phyloP scores from a whole-genome alignment of 2,888 invertebrate species.

The Trichopoda pennipes region DNA sequence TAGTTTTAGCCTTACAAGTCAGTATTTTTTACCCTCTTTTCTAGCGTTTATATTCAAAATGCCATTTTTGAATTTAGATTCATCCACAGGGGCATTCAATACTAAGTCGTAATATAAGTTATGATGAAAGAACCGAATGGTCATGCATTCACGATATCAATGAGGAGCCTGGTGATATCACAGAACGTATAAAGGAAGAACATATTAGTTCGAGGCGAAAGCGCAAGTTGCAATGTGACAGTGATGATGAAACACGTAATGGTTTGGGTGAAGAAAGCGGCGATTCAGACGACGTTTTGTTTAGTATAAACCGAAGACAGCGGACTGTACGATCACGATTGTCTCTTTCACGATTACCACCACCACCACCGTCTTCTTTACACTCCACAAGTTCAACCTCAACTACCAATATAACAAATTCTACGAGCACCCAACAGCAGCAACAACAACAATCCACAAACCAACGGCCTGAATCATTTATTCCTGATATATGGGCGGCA shows the following conservation, averaged over 20 bases:
- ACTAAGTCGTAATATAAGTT: slow-evolving; percentile 92
- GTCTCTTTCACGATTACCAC: slow-evolving; percentile 52
- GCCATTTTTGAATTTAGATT: slow-evolving; percentile 70
- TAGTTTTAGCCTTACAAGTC: slow-evolving; percentile 92
- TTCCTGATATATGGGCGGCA: slow-evolving; percentile 81
- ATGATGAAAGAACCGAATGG: slow-evolving; percentile 94
- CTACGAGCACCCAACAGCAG: slow-evolving; percentile 38
- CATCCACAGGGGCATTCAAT: slow-evolving; percentile 87
- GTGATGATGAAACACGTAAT: slow-evolving; percentile 71
- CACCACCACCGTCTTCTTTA: slow-evolving; percentile 57
- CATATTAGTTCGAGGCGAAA: slow-evolving; percentile 70
- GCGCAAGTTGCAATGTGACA: slow-evolving; percentile 70
- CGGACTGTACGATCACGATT: slow-evolving; percentile 56
- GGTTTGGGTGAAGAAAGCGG: slow-evolving; percentile 54
- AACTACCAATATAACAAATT: slow-evolving; percentile 45
- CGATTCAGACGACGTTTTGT: slow-evolving; percentile 63
- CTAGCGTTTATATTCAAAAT: neutral
- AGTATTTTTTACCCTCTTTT: slow-evolving; percentile 24
- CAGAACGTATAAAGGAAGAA: slow-evolving; percentile 75
- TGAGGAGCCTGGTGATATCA: slow-evolving; percentile 82
- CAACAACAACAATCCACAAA: slow-evolving; percentile 49
- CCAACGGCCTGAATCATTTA: slow-evolving; percentile 73
- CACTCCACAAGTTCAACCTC: slow-evolving; percentile 54
- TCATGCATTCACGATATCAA: slow-evolving; percentile 97
- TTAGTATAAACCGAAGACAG: slow-evolving; percentile 66